Evolutionary conservation across 2,113 vertebrate genomes (phyloP), one percentile per base, ranked within the genome.

Genomic region (Oncorhynchus mykiss): DNA sequence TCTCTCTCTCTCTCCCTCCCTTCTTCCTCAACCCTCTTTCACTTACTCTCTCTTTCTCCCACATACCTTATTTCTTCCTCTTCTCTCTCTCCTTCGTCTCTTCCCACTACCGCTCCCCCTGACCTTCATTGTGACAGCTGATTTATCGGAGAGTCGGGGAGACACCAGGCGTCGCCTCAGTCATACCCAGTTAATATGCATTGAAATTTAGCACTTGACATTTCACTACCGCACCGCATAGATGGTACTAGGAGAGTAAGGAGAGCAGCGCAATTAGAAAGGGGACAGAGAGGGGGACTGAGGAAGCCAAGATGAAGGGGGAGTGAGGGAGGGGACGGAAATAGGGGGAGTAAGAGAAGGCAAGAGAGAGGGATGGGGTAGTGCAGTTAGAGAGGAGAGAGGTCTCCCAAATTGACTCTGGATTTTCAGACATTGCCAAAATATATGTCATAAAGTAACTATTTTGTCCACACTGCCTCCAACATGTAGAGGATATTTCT

Each of bases 191-290:
- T 93, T 94, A 92, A 93, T 92, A 92, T 93, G 91, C 92, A 94
- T 92, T 92, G 92, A 93, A 93, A 94, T 93, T 90, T 89, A 86
- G 88, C 87, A 91, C 90, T 92, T 93, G 92, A 93, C 92, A 93
- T 93, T 93, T 93, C 90, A 88, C 86, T 89, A 91, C 64, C 16
- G 4, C 51, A 73, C 83, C 59, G 24, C 64, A 65, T 73, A 27
- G 62, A 59, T 24, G 78, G 54, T 60, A 70, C 57, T 57, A 48
- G 73, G 16, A 73, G 71, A 78, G 48, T 29, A 29, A 48, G 73
- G 16, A 72, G 71, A 78, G 48, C 34, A 29, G 12, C 31, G 11
- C n/a, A 65, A 51, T 54, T n/a, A 76, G 48, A 67, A 70, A 51
- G 65, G 54, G 73, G 11, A n/a, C 13, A 18, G 5, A 31, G 27